Conservation (phyloP, 2,113 vertebrate genomes). For the Ceratotherium simum region DNA sequence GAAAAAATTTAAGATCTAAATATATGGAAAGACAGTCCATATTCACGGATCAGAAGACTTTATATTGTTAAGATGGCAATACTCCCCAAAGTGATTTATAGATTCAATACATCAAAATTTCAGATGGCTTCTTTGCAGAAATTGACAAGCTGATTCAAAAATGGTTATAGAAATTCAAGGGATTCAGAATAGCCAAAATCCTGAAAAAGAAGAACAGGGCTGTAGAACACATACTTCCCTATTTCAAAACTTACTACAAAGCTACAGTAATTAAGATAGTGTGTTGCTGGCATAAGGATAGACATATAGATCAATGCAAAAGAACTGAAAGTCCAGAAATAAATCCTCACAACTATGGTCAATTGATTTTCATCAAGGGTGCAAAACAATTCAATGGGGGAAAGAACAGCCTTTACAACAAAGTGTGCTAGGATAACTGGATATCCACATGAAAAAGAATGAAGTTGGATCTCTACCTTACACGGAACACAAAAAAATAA, state of each 20-base stretch:
- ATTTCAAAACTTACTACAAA: background rate
- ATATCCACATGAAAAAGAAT: background rate
- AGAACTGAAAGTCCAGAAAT: background rate
- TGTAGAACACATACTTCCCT: background rate
- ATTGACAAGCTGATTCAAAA: background rate
- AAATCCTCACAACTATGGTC: background rate
- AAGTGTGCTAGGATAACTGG: background rate
- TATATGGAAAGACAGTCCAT: no score
- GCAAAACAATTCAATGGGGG: background rate
- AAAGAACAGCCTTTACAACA: background rate
- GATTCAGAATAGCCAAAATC: background rate
- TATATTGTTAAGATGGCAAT: no score
- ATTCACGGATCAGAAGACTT: background rate
- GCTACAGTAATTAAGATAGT: background rate
- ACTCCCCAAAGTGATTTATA: background rate
- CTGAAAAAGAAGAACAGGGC: background rate
- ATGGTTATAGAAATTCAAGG: background rate
- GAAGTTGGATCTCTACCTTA: background rate
- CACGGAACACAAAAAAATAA: background rate
- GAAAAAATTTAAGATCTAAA: background rate
- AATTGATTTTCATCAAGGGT: background rate
- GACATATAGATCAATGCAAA: background rate
- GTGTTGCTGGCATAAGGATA: no score
- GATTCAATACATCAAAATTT: background rate
- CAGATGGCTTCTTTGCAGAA: background rate